These are phyloP conservation scores for Panurus biarmicus DNA, from an alignment of 2,113 vertebrate species.

Conservation along the genomic window DNA sequence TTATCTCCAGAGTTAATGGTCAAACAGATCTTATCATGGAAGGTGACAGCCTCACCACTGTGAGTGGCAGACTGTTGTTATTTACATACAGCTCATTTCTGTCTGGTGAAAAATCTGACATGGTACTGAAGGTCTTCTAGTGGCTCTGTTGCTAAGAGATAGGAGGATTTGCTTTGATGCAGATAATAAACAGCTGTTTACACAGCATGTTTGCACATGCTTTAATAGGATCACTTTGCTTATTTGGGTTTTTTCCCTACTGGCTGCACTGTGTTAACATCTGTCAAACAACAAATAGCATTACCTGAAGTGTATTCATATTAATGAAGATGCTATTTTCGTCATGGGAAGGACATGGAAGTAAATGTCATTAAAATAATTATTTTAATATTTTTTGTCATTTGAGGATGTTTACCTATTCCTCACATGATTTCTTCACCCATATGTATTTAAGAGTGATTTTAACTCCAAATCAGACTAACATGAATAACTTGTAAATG, in stretches of 20 bases:
- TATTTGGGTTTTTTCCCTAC: neutral
- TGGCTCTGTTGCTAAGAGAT: neutral
- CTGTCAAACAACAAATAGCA: neutral
- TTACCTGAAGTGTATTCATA: neutral
- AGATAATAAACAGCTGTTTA: conserved; percentile 42
- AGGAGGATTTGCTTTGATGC: neutral
- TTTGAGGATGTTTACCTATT: neutral
- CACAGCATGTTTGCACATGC: neutral
- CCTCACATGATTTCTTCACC: neutral
- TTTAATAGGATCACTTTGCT: conserved; percentile 6
- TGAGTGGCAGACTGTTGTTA: neutral
- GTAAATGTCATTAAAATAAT: neutral
- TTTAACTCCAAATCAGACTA: neutral
- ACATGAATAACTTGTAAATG: neutral
- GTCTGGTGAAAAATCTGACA: neutral
- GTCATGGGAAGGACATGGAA: neutral
- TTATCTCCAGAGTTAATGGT: neutral
- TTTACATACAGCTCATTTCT: neutral
- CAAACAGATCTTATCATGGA: neutral
- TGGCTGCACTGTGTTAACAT: neutral
- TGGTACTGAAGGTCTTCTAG: neutral
- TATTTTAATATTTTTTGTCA: neutral
- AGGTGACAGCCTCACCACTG: neutral
- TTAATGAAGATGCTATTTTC: neutral
- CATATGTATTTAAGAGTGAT: neutral